Evolutionary conservation across 2,113 vertebrate genomes (phyloP), one percentile per base, ranked within the genome.

Genomic region (Leiothrix lutea): DNA sequence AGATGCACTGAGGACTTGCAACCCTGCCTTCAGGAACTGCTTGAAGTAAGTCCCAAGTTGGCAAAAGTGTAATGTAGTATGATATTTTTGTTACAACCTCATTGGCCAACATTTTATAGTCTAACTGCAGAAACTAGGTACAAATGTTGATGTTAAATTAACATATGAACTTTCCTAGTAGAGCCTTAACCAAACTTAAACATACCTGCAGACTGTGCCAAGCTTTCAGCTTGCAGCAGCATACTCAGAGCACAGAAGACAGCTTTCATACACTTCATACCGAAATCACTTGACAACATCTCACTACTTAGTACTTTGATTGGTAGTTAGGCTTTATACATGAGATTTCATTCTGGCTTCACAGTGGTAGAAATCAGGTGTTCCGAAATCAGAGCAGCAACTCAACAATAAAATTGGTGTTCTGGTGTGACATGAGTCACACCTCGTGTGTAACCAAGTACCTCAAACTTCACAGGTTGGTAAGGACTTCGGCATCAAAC

Each of bases 91-190:
- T 90, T 91, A 84, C n/a, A 64, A 57, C 40, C 56, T 79, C 86
- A 61, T 13, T 87, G 66, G 61, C 42, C 72, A 92, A 81, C 23
- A 81, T 79, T 94, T 80, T 60, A 81, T 40, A 89, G 79, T 72
- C 45, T 60, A 36, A 84, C 44, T 86, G 57, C 50, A 94, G 69
- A 73, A 83, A 83, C 36, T 25, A 89, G 28, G 72, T 56, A 81
- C 14, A 86, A 85, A 90, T 61, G 70, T 75, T 95, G 62, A 92
- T 6, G 9, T 54, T 92, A 60, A 89, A 86, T 72, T 81, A 94
- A 82, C 54, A 53, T 57, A 80, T 3, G 31, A 89, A 72, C 36
- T 89, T 81, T 89, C 58, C 42, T 50, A 42, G 50, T 35, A 84
- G 17, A 61, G 8, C 28, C n/a, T 74, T 88, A 94, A 48, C n/a